Evolutionary conservation across 2,888 invertebrate genomes (phyloP).

Genomic region (Helleia helle): DNA sequence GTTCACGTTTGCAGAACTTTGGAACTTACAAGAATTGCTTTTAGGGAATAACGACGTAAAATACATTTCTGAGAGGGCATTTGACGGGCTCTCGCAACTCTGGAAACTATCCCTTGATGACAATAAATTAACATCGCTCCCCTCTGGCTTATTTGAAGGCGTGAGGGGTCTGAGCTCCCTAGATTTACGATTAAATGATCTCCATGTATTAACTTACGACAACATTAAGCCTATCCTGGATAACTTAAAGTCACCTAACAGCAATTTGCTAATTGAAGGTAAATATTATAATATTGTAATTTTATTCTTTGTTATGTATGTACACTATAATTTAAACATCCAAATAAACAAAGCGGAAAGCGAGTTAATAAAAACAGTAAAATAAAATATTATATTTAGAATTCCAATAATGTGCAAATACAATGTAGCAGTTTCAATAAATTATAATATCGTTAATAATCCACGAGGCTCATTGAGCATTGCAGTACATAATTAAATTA

Average conservation of each 20-base stretch:
- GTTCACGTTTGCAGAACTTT: constrained; percentile 85
- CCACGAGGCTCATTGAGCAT: background rate
- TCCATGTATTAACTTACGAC: constrained; percentile 84
- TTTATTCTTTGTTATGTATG: no score
- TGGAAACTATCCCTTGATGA: constrained; percentile 82
- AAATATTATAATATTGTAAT: no score
- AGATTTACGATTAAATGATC: constrained; percentile 83
- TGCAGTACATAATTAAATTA: background rate
- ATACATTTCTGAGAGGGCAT: constrained; percentile 83
- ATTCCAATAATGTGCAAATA: background rate
- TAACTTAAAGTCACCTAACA: constrained; percentile 82
- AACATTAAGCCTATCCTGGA: constrained; percentile 85
- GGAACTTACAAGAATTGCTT: constrained; percentile 80
- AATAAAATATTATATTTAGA: no score
- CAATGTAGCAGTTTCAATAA: no score
- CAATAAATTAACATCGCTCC: constrained; percentile 82
- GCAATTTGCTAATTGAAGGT: constrained; percentile 86
- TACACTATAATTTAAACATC: no score
- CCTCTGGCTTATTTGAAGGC: constrained; percentile 81
- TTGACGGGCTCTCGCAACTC: constrained; percentile 83
- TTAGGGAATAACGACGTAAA: constrained; percentile 81
- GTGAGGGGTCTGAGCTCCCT: constrained; percentile 81
- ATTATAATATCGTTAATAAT: no score
- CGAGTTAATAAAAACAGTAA: no score
- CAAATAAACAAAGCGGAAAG: no score